phyloP scores from a whole-genome alignment of 2,797 vertebrate species.

The Kryptopterus vitreolus region DNA sequence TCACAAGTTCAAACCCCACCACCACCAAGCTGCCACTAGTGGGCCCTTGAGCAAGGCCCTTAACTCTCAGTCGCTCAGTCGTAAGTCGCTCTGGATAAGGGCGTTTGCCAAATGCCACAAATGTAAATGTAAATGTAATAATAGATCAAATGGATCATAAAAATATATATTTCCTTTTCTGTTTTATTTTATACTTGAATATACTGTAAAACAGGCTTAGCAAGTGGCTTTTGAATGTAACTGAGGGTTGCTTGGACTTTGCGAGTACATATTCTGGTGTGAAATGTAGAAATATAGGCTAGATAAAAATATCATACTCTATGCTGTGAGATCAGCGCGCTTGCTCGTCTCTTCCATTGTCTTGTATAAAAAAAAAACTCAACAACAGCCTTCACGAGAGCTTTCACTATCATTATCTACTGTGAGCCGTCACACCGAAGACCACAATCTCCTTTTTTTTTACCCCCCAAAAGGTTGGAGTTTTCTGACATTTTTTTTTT shows the following conservation, averaged over 20 bases:
- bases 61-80: no score
- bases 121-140: no score
- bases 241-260: background rate
- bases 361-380: background rate
- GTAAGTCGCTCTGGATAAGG: no score
- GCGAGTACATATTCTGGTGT: background rate
- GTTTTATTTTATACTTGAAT: background rate
- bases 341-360: conserved; percentile 13
- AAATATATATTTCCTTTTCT: no score
- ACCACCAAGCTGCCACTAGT: no score
- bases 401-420: conserved; percentile 32
- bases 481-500: background rate
- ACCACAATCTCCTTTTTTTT: conserved; percentile 28
- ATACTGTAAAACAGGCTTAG: background rate
- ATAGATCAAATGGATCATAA: no score
- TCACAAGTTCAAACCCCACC: no score
- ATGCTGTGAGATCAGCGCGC: conserved; percentile 27
- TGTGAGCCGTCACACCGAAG: conserved; percentile 12
- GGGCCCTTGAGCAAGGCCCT: no score
- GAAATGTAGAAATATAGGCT: background rate
- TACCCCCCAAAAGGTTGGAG: conserved; percentile 2
- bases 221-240: background rate
- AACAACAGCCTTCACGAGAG: conserved; percentile 24
- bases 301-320: conserved; percentile 5
- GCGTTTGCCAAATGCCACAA: no score